Percentiles rank a stretch among this genome's conserved stretches.
These are phyloP conservation scores for Polymixis flavicincta DNA, from an alignment of 2,888 invertebrate genomes.

Conservation along the genomic window DNA sequence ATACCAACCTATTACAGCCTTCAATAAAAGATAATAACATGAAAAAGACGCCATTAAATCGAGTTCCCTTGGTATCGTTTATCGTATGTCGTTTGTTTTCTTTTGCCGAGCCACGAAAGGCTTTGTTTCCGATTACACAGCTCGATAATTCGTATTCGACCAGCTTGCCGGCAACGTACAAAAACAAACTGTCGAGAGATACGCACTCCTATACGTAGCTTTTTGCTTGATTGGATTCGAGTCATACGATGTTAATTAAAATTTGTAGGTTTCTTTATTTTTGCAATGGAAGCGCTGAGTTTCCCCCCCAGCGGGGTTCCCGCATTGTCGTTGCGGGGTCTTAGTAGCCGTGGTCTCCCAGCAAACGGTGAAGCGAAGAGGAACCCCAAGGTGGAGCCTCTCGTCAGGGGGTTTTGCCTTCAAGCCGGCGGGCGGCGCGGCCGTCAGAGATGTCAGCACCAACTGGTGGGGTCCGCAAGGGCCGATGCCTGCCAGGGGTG, in stretches of 20 bases:
- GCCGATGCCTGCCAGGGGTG: no score
- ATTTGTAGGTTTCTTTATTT: constrained; percentile 16
- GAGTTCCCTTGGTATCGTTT: constrained; percentile 36
- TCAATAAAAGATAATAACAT: constrained; percentile 34
- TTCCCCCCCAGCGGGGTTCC: no score
- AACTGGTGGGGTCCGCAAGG: no score
- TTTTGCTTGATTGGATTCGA: constrained; percentile 37
- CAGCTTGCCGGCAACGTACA: constrained; percentile 10
- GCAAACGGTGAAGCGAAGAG: no score
- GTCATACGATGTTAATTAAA: constrained; percentile 33
- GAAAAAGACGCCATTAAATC: constrained; percentile 29
- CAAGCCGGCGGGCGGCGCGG: no score
- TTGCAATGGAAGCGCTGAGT: constrained; percentile 3
- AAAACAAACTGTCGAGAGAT: constrained; percentile 38
- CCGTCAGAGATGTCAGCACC: no score
- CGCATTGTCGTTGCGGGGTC: no score
- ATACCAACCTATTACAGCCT: not conserved
- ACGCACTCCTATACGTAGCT: constrained; percentile 13
- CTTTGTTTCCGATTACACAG: constrained; percentile 63
- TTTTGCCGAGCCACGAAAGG: constrained; percentile 40
- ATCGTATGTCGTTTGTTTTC: constrained; percentile 51
- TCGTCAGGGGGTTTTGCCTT: no score
- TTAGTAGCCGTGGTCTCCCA: no score
- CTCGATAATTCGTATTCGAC: constrained; percentile 49
- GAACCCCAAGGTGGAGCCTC: no score